These are phyloP conservation scores for Malurus elegans DNA, from an alignment of 2,113 vertebrate species.

Conservation along the genomic window DNA sequence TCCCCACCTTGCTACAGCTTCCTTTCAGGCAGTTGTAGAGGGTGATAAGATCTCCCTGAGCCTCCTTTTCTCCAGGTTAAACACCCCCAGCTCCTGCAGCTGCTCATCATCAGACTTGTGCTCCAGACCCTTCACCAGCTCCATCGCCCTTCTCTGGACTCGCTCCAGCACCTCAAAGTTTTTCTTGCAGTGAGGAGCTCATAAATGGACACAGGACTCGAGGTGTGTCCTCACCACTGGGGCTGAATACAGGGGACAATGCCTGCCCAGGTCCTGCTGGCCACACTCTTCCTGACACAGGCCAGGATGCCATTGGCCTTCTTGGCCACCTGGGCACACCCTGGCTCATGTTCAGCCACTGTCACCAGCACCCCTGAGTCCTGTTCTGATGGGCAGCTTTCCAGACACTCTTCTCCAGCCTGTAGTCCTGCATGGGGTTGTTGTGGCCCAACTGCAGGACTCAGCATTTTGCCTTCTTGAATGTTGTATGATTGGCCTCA, in stretches of 20 bases:
- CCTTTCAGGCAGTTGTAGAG: not conserved
- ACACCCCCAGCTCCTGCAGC: not conserved
- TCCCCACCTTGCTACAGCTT: not conserved
- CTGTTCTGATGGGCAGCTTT: not conserved
- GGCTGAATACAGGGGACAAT: accelerated
- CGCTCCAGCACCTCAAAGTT: accelerated
- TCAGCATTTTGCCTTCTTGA: not conserved
- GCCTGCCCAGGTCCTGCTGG: not conserved
- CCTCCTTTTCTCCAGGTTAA: not conserved
- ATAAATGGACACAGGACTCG: accelerated
- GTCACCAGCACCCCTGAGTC: not conserved
- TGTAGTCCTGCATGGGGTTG: not conserved
- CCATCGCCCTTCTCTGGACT: not conserved
- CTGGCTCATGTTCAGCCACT: not conserved
- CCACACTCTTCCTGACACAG: accelerated
- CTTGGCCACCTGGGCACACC: not conserved
- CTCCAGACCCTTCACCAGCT: not conserved
- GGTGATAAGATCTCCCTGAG: too few species aligned
- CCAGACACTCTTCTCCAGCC: not conserved
- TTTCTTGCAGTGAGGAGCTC: not conserved
- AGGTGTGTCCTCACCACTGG: not conserved
- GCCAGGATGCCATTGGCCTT: not conserved
- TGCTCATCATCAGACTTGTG: not conserved
- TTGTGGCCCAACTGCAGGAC: not conserved
- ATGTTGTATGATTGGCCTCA: not conserved